These are phyloP conservation scores for Acrobeloides nanus DNA, from an alignment of 2,888 invertebrate species.

Conservation along the genomic window DNA sequence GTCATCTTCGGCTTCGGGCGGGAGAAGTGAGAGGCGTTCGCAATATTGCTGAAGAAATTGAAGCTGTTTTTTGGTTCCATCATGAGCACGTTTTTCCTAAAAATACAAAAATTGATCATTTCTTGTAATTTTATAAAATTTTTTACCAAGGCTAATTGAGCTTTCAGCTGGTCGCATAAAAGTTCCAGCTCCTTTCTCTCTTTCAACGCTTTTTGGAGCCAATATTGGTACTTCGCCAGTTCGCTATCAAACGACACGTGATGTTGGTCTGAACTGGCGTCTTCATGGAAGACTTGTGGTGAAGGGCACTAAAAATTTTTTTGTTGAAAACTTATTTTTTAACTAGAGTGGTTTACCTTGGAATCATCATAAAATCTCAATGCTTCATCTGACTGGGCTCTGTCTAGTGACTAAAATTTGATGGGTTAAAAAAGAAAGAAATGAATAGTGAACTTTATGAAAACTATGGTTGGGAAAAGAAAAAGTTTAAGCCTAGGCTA, in stretches of 20 bases:
- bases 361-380: constrained; percentile 15
- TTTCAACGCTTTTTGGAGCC: constrained; percentile 22
- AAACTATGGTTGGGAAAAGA: too few species aligned
- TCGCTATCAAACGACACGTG: constrained; percentile 20
- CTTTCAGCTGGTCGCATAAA: constrained; percentile 17
- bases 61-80: constrained; percentile 25
- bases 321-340: constrained; percentile 1
- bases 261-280: constrained; percentile 1
- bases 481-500: too few species aligned
- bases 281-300: not conserved
- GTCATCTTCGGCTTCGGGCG: constrained; percentile 17
- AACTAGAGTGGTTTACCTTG: constrained; percentile 10
- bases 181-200: constrained; percentile 31
- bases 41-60: constrained; percentile 18
- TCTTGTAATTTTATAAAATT: constrained; percentile 9
- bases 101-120: constrained; percentile 5
- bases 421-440: not conserved
- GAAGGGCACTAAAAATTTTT: constrained; percentile 5
- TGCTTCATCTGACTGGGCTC: constrained; percentile 25
- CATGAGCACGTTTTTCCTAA: constrained; percentile 30
- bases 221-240: constrained; percentile 21
- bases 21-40: constrained; percentile 8
- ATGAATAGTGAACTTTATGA: constrained; percentile 1
- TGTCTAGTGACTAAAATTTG: constrained; percentile 17
- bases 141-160: constrained; percentile 25